These are phyloP conservation scores for Peromyscus leucopus DNA, from an alignment of 2,113 vertebrate species.

Conservation along the genomic window DNA sequence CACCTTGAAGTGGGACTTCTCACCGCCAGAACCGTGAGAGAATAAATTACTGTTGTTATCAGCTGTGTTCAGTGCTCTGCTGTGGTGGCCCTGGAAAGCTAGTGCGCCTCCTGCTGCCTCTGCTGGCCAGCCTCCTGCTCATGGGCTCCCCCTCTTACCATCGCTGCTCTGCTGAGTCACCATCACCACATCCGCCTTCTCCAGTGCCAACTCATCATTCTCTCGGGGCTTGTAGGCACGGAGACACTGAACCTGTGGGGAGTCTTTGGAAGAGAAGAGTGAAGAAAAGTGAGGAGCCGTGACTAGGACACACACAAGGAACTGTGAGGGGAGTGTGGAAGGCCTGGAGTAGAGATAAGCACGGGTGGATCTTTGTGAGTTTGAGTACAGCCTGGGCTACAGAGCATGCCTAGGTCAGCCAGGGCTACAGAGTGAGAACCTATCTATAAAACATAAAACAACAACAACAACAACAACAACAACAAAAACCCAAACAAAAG, in stretches of 20 bases:
- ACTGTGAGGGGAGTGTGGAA: neutral
- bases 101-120: rapidly evolving
- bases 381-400: neutral
- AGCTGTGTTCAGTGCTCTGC: neutral
- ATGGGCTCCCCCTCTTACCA: constrained; percentile 86
- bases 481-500: neutral
- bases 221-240: constrained; percentile 93
- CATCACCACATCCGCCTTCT: constrained; percentile 96
- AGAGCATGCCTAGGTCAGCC: neutral
- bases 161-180: constrained; percentile 94
- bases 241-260: constrained; percentile 95
- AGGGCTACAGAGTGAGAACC: neutral
- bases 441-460: neutral
- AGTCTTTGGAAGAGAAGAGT: constrained; percentile 86
- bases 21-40: neutral
- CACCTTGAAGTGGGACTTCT: neutral
- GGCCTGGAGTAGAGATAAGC: neutral
- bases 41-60: neutral
- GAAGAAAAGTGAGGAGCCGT: neutral
- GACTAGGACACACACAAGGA: too few relatives aligned
- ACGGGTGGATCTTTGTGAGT: neutral
- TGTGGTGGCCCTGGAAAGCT: neutral
- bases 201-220: constrained; percentile 95
- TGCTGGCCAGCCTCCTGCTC: rapidly evolving
- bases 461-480: neutral